phyloP scores from a whole-genome alignment of 2,113 vertebrate genomes.

The Neomonachus schauinslandi region DNA sequence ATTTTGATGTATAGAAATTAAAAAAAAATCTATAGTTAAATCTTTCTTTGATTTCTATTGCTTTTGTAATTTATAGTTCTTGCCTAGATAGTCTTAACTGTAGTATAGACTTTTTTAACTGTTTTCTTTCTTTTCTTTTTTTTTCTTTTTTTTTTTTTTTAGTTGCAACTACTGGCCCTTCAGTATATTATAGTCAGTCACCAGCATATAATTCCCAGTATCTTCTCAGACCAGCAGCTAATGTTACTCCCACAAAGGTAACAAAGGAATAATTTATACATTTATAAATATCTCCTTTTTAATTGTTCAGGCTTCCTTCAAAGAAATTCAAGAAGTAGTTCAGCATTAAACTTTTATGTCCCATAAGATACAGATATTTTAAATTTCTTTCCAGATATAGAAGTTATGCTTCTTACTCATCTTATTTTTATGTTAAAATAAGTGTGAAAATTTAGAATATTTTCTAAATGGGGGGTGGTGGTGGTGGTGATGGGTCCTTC shows the following conservation, averaged over 20 bases:
- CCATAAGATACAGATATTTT: constrained; percentile 9
- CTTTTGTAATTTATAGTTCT: constrained; percentile 69
- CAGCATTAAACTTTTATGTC: constrained; percentile 33
- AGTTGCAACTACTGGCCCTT: constrained; percentile 95
- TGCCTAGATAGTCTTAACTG: constrained; percentile 58
- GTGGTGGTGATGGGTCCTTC: background rate
- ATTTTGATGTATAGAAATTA: constrained; percentile 49
- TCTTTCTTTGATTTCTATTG: constrained; percentile 67
- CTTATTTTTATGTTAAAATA: constrained; percentile 51
- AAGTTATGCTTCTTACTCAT: constrained; percentile 20
- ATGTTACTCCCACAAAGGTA: constrained; percentile 97
- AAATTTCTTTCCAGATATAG: constrained; percentile 48
- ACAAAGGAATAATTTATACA: constrained; percentile 71
- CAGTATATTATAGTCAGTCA: constrained; percentile 95
- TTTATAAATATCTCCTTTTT: constrained; percentile 59
- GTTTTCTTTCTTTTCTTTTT: constrained; percentile 51
- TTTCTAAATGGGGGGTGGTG: constrained; percentile 25
- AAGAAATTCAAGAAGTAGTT: constrained; percentile 55
- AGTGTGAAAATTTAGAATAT: constrained; percentile 39
- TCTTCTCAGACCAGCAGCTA: constrained; percentile 94
- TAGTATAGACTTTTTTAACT: constrained; percentile 72
- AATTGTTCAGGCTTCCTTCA: constrained; percentile 54
- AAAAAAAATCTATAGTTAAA: constrained; percentile 28
- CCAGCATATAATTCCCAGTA: constrained; percentile 97
- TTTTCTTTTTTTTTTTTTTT: constrained; percentile 62